Conservation (phyloP, 2,113 vertebrate genomes). For the Seriola dumerili region DNA sequence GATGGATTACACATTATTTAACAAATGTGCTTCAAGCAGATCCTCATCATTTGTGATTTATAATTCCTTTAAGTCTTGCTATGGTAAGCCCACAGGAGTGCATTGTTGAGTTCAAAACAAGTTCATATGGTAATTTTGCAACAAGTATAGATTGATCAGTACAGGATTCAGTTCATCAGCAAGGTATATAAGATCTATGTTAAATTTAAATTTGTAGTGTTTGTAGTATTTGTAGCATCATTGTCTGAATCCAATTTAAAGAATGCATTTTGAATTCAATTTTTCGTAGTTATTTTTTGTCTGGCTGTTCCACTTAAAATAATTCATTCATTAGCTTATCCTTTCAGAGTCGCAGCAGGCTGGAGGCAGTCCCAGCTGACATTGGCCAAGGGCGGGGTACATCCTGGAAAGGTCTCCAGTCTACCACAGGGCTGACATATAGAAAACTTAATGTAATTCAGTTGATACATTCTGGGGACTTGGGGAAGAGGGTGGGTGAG, state of each 20-base stretch:
- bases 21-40: not conserved
- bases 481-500: too few species aligned
- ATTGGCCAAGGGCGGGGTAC: too few species aligned
- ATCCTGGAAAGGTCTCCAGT: too few species aligned
- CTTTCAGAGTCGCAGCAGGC: too few species aligned
- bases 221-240: too few species aligned
- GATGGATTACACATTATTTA: not conserved
- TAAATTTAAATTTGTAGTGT: not conserved
- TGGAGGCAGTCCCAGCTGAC: too few species aligned
- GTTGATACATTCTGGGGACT: too few species aligned
- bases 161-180: not conserved
- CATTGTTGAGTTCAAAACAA: not conserved
- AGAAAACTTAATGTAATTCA: too few species aligned
- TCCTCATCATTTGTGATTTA: constrained; percentile 10
- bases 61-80: not conserved
- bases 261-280: not conserved
- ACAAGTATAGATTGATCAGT: not conserved
- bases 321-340: not conserved
- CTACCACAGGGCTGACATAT: too few species aligned
- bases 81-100: not conserved
- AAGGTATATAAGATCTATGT: not conserved
- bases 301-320: not conserved
- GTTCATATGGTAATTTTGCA: not conserved
- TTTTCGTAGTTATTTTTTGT: not conserved
- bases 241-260: too few species aligned